Conservation (phyloP, 2,888 invertebrate genomes). For the Fragum whitleyi region DNA sequence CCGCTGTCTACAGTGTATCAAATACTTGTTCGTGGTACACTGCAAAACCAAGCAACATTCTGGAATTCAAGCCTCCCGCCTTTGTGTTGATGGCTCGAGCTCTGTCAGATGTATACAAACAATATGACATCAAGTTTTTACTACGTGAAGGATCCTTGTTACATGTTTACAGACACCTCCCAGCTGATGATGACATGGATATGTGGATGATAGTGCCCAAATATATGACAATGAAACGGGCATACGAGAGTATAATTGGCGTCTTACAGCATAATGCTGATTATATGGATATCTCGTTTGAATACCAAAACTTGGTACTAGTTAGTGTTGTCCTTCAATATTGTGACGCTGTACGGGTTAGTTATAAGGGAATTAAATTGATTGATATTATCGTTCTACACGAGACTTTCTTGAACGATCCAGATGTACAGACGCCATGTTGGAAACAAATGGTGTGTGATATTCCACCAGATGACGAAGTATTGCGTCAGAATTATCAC, state of each 20-base stretch:
- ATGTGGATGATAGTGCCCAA: conserved; percentile 20
- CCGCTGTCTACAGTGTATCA: conserved; percentile 7
- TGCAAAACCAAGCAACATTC: background rate
- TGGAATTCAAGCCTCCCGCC: background rate
- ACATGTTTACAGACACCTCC: conserved; percentile 3
- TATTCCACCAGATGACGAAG: background rate
- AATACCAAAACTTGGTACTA: conserved; percentile 3
- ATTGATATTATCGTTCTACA: conserved; percentile 25
- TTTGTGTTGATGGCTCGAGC: conserved; percentile 19
- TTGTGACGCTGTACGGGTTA: conserved; percentile 12
- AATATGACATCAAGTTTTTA: conserved; percentile 9
- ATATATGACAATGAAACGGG: conserved; percentile 17
- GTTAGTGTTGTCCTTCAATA: conserved; percentile 7
- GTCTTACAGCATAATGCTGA: background rate
- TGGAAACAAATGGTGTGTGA: conserved; percentile 17
- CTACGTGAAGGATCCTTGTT: conserved; percentile 19
- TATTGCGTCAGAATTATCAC: background rate
- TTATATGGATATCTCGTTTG: conserved; percentile 2
- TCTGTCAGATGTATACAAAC: conserved; percentile 5
- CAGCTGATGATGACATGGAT: conserved; percentile 28
- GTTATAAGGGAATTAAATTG: conserved; percentile 10
- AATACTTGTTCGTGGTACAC: conserved; percentile 5
- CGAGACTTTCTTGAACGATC: conserved; percentile 29
- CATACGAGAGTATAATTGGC: background rate
- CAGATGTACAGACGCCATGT: conserved; percentile 21